Base-by-base conservation (phyloP, 35 echinoderm and acorn worm genomes). In the Patiria miniata region DNA sequence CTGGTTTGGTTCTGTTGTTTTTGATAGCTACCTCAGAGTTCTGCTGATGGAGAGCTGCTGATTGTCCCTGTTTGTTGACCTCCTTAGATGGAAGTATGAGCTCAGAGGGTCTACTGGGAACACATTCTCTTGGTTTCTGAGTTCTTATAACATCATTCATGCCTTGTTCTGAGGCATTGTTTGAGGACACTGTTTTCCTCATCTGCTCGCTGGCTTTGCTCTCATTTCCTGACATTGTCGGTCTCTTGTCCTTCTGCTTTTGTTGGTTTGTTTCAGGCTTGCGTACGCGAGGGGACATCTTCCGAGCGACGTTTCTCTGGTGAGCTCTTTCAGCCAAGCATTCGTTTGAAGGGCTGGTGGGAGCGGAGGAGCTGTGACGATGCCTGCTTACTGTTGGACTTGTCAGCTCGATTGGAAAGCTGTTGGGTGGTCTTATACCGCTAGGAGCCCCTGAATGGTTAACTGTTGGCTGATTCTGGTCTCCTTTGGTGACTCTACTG, bases 261-360 rank as follows among this genome's bases (percentile, higher is more conserved):
- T 73, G 26, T 32, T 73, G 26, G 34, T 14, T 36, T 0, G 65
- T 34, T 32, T 73, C 65, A 34, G 65, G 65, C 8, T 34, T 26
- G 29, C 65, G 34, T 26, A 73, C 65, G 9, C 65, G 65, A 36
- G 65, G 65, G 19, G 65, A 73, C 65, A 73, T 73, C 34, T 73
- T 73, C 26, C 65, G 65, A 73, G 65, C 65, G 29, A 73, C 26
- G 15, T 73, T 73, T 73, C 65, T 22, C 65, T 36, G 65, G 29
- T 73, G 65, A 22, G 29, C 26, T 73, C 65, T 18, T 18, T 18
- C 65, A 36, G 65, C 26, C 14, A 73, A 34, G 65, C 65, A 34
- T 32, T 73, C 65, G 29, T 22, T 73, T 26, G 65, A 73, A 30
- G 65, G 65, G 65, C 65, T 73, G 26, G 65, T 73, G 3, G 65